phyloP scores from a whole-genome alignment of 2,888 invertebrate genomes.

The Philopedon plagiatum region DNA sequence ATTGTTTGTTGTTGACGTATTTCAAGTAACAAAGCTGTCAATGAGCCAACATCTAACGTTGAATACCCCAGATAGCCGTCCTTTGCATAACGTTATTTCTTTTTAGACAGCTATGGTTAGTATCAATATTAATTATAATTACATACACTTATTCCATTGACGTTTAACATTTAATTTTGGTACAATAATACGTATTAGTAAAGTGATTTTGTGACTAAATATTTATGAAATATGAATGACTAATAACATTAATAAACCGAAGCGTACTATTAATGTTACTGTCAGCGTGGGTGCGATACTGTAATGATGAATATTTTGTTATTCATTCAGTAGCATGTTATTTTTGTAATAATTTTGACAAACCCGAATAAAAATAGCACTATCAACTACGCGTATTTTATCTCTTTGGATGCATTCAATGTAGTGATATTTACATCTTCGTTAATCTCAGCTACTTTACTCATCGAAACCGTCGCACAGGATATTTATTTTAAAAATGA shows the following conservation, averaged over 20 bases:
- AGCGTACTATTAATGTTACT: neutral
- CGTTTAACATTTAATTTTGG: neutral
- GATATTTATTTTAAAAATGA: slow-evolving; percentile 2
- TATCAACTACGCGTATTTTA: neutral
- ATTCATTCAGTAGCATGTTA: neutral
- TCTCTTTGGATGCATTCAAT: neutral
- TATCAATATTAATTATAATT: too few species aligned
- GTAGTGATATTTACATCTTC: neutral
- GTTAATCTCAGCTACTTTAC: too few species aligned
- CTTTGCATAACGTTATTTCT: too few species aligned
- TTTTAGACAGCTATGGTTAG: too few species aligned
- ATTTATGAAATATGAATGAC: neutral
- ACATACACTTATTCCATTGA: neutral
- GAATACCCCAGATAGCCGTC: too few species aligned
- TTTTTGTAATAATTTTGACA: neutral
- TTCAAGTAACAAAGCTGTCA: too few species aligned
- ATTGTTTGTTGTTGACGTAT: too few species aligned
- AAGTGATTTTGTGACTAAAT: neutral
- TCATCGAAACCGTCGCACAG: neutral
- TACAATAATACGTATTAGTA: neutral
- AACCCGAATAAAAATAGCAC: neutral
- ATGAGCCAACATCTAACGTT: too few species aligned
- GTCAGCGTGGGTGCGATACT: neutral
- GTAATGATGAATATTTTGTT: neutral
- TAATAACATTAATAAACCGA: neutral